Evolutionary conservation across 2,113 vertebrate genomes (phyloP).

Genomic region (Cynocephalus volans): DNA sequence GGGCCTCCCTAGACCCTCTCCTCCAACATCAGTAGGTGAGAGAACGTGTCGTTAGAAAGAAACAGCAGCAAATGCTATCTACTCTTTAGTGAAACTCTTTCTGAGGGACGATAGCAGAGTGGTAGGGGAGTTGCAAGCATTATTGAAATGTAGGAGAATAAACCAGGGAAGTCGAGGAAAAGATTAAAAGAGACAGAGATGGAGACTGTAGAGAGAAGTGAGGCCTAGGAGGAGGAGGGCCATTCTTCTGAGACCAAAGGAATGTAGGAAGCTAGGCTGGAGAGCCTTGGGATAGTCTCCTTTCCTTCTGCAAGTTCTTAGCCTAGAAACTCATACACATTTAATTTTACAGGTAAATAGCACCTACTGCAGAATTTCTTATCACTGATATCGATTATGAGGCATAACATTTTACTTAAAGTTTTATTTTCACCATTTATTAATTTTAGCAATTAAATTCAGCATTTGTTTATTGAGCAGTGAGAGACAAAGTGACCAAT

Average conservation of each 20-base stretch:
- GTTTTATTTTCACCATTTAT: conserved; percentile 15
- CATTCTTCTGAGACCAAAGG: neutral
- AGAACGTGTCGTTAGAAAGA: neutral
- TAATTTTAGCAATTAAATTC: neutral
- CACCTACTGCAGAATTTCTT: neutral
- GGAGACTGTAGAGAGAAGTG: accelerated
- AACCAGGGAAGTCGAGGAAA: neutral
- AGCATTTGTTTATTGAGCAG: neutral
- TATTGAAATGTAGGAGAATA: neutral
- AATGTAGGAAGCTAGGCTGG: neutral
- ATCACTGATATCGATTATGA: neutral
- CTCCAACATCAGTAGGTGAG: neutral
- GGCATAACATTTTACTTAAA: neutral
- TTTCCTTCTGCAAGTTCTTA: neutral
- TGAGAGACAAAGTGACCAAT: neutral
- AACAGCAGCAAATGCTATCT: neutral
- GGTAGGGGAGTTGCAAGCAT: neutral
- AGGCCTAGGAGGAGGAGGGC: accelerated
- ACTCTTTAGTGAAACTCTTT: neutral
- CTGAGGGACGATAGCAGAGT: neutral
- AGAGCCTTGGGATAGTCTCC: neutral
- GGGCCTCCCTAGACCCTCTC: too few species aligned
- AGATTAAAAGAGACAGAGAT: neutral
- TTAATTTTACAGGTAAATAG: neutral
- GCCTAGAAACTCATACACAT: neutral